Evolutionary conservation across 2,888 invertebrate species (phyloP), one percentile per base, ranked within the genome.

Genomic region (Orthonevra nobilis): DNA sequence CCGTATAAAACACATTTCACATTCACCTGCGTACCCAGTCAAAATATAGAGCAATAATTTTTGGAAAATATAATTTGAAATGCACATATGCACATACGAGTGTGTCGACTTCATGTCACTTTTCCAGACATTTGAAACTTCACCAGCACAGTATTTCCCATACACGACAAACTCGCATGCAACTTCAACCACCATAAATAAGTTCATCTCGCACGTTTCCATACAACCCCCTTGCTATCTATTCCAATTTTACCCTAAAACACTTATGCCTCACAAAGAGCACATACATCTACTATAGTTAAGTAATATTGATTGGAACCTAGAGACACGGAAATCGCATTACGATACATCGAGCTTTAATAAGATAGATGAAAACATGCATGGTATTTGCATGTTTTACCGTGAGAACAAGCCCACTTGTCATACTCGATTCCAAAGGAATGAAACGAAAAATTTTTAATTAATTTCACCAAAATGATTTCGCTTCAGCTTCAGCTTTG

Each of bases 311-410:
- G 63, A 69, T 75, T 63, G 50, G 69, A 69, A 58, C 44, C 63
- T 50, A 42, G 48, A 63, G 63, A 75, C 75, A 75, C 30, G 69
- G 44, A 75, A 75, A 69, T 69, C 56, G 56, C 75, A 75, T 75
- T 75, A 69, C 69, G 30, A 48, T 63, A 58, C 68, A 63, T 61
- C 48, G 34, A 56, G 61, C 56, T 69, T 50, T 75, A 69, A 69
- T 75, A 50, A 75, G 61, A 75, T 54, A 68, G 46, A 75, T 56
- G 48, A 63, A 54, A 60, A 68, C 54, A 54, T 32, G 68, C 54
- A 54, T 40, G 54, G 30, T 61, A 68, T 66, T 56, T 60, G 36
- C 74, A 61, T 66, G 46, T 60, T 46, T 28, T 30, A 10, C 30
- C 30, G 28, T 54, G 61, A 20, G 64, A 72, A 74, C 10, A 9